A percentile compares a stretch with the other conserved stretches of the same genome.
Evolutionary conservation across 2,113 vertebrate genomes (phyloP).

Genomic region (Hypocryptadius cinnamomeus): DNA sequence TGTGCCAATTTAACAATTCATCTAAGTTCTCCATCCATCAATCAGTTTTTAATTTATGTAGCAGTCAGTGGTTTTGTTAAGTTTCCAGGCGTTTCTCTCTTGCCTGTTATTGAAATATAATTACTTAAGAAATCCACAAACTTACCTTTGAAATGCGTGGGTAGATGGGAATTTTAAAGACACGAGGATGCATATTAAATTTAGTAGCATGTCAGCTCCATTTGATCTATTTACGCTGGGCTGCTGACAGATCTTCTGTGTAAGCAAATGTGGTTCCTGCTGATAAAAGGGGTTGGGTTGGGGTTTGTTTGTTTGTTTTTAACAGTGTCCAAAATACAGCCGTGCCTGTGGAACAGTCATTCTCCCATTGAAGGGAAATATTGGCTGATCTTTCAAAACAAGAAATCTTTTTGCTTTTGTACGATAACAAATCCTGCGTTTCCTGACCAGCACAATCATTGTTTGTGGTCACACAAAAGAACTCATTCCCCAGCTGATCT

Average conservation of each 20-base stretch:
- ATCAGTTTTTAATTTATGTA: constrained; percentile 23
- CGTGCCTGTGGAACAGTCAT: not conserved
- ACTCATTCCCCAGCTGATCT: not conserved
- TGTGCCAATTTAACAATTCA: constrained; percentile 30
- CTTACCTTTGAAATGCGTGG: constrained; percentile 32
- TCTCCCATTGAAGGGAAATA: not conserved
- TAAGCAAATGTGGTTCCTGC: constrained; percentile 19
- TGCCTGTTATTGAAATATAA: constrained; percentile 29
- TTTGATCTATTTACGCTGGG: constrained; percentile 20
- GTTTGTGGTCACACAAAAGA: not conserved
- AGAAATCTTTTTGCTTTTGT: not conserved
- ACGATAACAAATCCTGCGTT: not conserved
- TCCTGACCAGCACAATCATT: not conserved
- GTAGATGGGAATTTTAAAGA: constrained; percentile 46
- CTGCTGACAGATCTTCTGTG: not conserved
- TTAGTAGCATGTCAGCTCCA: not conserved
- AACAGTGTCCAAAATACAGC: not conserved
- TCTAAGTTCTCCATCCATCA: constrained; percentile 38
- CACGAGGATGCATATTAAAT: constrained; percentile 6
- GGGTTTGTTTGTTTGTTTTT: not conserved
- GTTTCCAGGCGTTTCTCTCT: not conserved
- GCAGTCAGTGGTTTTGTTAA: not conserved
- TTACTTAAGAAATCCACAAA: constrained; percentile 34
- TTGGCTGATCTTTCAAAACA: not conserved
- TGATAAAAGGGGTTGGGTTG: not conserved